Percentiles rank a stretch among this genome's conserved stretches.
phyloP scores from a whole-genome alignment of 1,140 invertebrate species.

The Monochamus saltuarius region DNA sequence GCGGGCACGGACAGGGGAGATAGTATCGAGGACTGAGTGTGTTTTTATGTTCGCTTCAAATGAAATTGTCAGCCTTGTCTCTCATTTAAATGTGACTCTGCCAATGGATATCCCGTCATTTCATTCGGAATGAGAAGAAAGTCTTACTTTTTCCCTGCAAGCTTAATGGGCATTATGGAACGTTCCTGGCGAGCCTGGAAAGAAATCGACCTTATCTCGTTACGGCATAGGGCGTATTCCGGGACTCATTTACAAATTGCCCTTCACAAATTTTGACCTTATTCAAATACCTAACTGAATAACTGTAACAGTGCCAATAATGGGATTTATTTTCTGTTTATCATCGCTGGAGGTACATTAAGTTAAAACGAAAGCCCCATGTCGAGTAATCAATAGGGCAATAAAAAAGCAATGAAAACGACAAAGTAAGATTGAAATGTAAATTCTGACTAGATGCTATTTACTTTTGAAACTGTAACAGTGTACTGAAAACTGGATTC shows the following conservation, averaged over 20 bases:
- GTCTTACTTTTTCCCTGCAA: conserved; percentile 8
- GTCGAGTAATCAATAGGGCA: no score
- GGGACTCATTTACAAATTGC: conserved; percentile 5
- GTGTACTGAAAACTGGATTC: no score
- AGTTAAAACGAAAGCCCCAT: no score
- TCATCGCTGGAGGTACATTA: no score
- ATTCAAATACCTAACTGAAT: no score
- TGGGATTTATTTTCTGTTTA: no score
- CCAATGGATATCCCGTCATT: conserved; percentile 38
- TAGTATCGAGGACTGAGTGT: conserved; percentile 38
- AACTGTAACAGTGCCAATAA: no score
- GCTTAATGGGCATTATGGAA: not conserved
- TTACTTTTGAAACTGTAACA: no score
- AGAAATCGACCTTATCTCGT: not conserved
- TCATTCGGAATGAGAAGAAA: conserved; percentile 21
- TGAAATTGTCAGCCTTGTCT: conserved; percentile 42
- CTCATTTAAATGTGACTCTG: conserved; percentile 40
- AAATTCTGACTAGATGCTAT: no score
- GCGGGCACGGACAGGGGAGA: conserved; percentile 22
- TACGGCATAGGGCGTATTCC: not conserved
- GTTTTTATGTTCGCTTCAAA: conserved; percentile 43
- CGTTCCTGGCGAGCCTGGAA: not conserved
- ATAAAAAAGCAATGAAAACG: no score
- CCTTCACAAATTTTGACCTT: not conserved
- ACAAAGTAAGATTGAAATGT: no score